Conservation (phyloP, 2,113 vertebrate genomes). For the Bos taurus region ARS-UCD2.0 NC_037328.1:66417001-66417500, state of each 20-base stretch:
- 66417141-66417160: not conserved
- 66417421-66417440: not conserved
- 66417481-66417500: not conserved
- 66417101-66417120: not conserved
- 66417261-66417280: not conserved
- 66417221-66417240: not conserved
- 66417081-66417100: not conserved
- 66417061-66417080: not conserved
- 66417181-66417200: not conserved
- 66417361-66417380: not conserved
- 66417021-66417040: not conserved
- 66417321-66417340: not conserved
- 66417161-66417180: not conserved
- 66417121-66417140: not conserved
- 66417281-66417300: not conserved
- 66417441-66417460: not conserved
- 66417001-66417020: not conserved
- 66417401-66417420: not conserved
- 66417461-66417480: not conserved
- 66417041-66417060: not conserved
- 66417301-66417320: not conserved
- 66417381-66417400: not conserved
- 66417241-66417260: not conserved
- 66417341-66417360: not conserved
- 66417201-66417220: not conserved